Evolutionary conservation across 2,113 vertebrate genomes (phyloP).

Genomic region (Indri indri): DNA sequence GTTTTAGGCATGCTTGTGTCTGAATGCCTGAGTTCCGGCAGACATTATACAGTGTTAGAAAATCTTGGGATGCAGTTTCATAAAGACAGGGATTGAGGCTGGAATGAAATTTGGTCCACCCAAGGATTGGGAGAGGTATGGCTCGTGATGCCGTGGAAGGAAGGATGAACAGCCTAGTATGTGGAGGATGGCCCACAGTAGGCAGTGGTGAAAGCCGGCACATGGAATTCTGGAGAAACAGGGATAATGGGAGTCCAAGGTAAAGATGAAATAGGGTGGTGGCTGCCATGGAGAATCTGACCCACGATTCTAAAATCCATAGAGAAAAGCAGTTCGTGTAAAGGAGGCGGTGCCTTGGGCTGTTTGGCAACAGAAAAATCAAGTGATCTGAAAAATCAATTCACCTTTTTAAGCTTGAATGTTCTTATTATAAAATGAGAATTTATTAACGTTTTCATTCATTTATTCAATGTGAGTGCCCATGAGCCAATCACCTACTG

Average conservation of each 20-base stretch:
- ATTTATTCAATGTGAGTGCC: not conserved
- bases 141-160: not conserved
- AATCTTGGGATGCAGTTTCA: not conserved
- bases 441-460: not conserved
- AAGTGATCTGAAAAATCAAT: not conserved
- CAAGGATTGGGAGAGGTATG: not conserved
- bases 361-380: not conserved
- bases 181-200: not conserved
- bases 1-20: not conserved
- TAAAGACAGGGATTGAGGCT: not conserved
- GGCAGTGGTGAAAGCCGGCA: too few species aligned
- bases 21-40: not conserved
- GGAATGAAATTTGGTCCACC: not conserved
- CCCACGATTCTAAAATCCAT: not conserved
- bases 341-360: not conserved
- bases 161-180: not conserved
- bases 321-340: not conserved
- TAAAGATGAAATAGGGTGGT: not conserved
- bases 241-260: not conserved
- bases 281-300: not conserved
- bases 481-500: not conserved
- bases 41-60: not conserved
- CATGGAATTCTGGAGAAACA: not conserved
- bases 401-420: not conserved
- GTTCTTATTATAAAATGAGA: not conserved